Conservation (phyloP, 2,888 invertebrate species). For the Agriopis aurantiaria region DNA sequence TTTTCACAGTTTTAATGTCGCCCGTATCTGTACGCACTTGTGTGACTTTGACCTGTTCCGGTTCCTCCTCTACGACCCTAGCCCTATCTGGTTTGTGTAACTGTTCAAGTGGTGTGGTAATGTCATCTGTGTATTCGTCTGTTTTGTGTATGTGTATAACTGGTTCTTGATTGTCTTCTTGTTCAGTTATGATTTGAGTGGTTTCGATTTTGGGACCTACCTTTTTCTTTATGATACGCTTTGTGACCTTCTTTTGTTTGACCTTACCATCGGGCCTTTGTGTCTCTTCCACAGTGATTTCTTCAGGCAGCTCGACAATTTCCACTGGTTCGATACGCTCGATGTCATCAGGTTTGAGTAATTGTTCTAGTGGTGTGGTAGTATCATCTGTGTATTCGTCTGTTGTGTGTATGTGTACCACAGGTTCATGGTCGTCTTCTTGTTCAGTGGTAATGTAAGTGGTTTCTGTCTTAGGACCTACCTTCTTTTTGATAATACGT, state of each 20-base stretch:
- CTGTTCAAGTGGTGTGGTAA: constrained; percentile 41
- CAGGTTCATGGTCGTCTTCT: constrained; percentile 10
- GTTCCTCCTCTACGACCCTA: constrained; percentile 46
- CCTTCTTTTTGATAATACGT: neutral
- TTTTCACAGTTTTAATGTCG: constrained; percentile 48
- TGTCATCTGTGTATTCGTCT: constrained; percentile 46
- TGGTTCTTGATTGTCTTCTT: constrained; percentile 52
- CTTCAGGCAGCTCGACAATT: constrained; percentile 33
- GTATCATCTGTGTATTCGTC: constrained; percentile 6
- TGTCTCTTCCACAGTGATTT: constrained; percentile 38
- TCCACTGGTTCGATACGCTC: constrained; percentile 42
- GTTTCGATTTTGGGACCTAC: constrained; percentile 63
- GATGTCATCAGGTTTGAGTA: constrained; percentile 1
- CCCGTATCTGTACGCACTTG: constrained; percentile 49
- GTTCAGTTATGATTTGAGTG: constrained; percentile 40
- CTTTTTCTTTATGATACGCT: constrained; percentile 50
- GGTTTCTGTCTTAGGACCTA: constrained; percentile 4
- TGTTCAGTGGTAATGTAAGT: constrained; percentile 11
- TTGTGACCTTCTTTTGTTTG: constrained; percentile 48
- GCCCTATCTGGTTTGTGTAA: constrained; percentile 40
- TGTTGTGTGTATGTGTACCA: constrained; percentile 9
- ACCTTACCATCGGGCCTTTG: constrained; percentile 48
- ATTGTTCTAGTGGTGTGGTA: constrained; percentile 4
- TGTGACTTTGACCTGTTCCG: constrained; percentile 51
- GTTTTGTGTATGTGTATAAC: constrained; percentile 57